Conservation (phyloP, 2,797 vertebrate genomes). For the Acipenser ruthenus region DNA sequence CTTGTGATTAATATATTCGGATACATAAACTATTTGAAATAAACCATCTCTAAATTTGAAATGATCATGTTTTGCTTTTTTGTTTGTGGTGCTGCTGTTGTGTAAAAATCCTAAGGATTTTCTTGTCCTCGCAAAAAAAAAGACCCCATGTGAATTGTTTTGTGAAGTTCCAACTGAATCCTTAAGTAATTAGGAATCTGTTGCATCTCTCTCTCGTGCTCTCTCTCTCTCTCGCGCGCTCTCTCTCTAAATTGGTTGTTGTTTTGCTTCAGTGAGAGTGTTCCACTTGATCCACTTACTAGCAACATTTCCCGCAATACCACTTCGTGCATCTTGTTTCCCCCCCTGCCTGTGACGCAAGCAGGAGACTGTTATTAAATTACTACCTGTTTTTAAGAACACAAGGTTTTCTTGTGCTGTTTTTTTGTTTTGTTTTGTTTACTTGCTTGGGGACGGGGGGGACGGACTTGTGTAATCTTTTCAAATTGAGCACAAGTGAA, state of each 20-base stretch:
- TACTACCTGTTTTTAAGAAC: conserved; percentile 5
- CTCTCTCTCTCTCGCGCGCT: background rate
- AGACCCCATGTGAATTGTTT: conserved; percentile 18
- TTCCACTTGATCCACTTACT: conserved; percentile 8
- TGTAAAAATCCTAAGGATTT: background rate
- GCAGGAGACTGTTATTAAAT: background rate
- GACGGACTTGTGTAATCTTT: too few species aligned
- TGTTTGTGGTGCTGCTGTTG: too few species aligned
- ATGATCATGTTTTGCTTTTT: too few species aligned
- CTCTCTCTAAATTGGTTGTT: background rate
- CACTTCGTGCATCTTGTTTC: conserved; percentile 5
- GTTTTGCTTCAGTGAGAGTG: background rate
- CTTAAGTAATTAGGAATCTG: background rate
- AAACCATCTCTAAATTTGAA: too few species aligned
- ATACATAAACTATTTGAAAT: too few species aligned
- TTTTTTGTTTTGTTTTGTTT: background rate
- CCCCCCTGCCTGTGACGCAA: background rate
- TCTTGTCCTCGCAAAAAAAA: conserved; percentile 23
- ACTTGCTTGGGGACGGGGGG: background rate
- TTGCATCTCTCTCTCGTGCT: conserved; percentile 1
- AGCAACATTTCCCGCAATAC: conserved; percentile 8
- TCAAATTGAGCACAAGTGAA: too few species aligned
- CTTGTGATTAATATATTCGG: too few species aligned
- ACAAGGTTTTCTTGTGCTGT: background rate
- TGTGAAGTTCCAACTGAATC: conserved; percentile 1